A percentile compares a stretch with the other conserved stretches of the same genome.
Evolutionary conservation across 1,140 invertebrate species (phyloP).

Genomic region (Teleopsis dalmanni): DNA sequence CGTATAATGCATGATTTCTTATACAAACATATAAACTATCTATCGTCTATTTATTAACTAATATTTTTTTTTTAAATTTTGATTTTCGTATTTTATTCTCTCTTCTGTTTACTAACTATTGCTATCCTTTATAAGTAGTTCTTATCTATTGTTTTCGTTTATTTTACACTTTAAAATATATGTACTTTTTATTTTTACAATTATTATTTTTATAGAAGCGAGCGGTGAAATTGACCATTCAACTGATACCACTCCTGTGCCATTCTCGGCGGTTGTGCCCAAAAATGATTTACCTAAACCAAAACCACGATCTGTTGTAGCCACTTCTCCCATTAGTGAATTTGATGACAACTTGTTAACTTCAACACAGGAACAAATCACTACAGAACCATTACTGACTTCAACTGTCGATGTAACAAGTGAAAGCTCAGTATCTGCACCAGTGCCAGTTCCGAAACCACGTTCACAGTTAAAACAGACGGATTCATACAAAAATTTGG

Average conservation of each 20-base stretch:
- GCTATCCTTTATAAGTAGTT: slow-evolving; percentile 8
- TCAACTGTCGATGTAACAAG: not conserved
- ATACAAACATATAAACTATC: not conserved
- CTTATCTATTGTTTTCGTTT: slow-evolving; percentile 7
- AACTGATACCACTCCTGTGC: slow-evolving; percentile 40
- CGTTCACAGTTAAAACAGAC: slow-evolving; percentile 34
- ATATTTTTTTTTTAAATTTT: not conserved
- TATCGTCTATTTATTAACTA: not conserved
- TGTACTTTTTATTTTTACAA: slow-evolving; percentile 35
- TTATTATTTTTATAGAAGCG: slow-evolving; percentile 43
- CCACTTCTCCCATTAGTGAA: slow-evolving; percentile 25
- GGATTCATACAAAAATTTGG: slow-evolving; percentile 34
- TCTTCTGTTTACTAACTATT: slow-evolving; percentile 10
- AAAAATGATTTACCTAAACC: slow-evolving; percentile 37
- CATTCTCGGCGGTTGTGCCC: slow-evolving; percentile 22
- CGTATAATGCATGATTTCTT: not conserved
- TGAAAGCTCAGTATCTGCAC: not conserved
- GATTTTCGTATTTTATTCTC: slow-evolving; percentile 6
- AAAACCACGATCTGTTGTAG: slow-evolving; percentile 35
- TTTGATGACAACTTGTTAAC: slow-evolving; percentile 15
- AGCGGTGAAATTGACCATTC: slow-evolving; percentile 36
- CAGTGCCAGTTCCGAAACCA: slow-evolving; percentile 34
- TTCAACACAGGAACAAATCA: slow-evolving; percentile 18
- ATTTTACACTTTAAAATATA: slow-evolving; percentile 38
- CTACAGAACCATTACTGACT: not conserved